Base-by-base conservation (phyloP, 2,888 invertebrate genomes). In the Nineta flava region DNA sequence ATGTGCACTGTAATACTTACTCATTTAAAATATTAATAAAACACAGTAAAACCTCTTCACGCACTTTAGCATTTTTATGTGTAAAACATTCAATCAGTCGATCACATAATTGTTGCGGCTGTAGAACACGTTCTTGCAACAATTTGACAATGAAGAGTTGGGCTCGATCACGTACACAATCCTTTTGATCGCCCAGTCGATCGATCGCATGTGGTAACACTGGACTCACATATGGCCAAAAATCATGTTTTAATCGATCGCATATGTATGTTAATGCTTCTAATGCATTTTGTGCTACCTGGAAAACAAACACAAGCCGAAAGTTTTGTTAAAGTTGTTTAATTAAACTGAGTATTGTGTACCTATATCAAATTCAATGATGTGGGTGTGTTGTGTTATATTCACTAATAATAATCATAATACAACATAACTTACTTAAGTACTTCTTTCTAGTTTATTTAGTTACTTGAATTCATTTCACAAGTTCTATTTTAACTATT, bases 11-110 rank as follows among this genome's bases (percentile, higher is more conserved):
- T 32, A 50, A n/a, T 43, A 67, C 83, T 79, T 67, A 91, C 86
- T 84, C 82, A 62, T 88, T 84, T 32, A 95, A 68, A 44, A 88
- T 78, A 51, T 83, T 80, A 53, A 87, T 83, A 57, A 95, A 78
- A 57, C 87, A 83, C 56, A 83, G 73, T 53, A 93, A 72, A 32
- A 87, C 83, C 66, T 94, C 94, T 62, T 95, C 93, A 49, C 93
- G 70, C 34, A 95, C 84, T 72, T 92, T 90, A 60, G 90, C 83
- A 65, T 94, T 91, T 70, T 94, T 94, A 71, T 95, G 94, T 57
- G 76, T 74, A 60, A 93, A 75, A 56, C 73, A 71, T 48, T 76
- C 75, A 46, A 73, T 70, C 52, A 88, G 69, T 62, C 81, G 79
- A 56, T 90, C 88, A 56, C 87, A 73, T 51, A 87, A 70, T 57